A percentile compares a stretch with the other conserved stretches of the same genome.
These are phyloP conservation scores for Lepisosteus osseus DNA, from an alignment of 2,113 vertebrate species.

Conservation along the genomic window DNA sequence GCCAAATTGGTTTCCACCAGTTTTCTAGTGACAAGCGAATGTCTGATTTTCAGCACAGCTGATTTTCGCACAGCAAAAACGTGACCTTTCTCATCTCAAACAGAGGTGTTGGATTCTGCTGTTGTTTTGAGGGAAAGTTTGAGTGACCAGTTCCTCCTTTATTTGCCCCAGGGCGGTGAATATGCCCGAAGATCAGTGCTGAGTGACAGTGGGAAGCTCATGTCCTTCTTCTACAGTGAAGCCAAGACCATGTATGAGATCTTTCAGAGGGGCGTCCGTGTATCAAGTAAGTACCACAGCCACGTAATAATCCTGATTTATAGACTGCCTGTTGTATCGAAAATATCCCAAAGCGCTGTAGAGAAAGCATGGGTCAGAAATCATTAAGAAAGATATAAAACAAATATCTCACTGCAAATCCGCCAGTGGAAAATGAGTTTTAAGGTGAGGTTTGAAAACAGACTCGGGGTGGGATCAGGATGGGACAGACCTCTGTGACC, in stretches of 20 bases:
- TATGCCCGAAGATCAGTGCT: slow-evolving; percentile 72
- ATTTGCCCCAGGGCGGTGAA: slow-evolving; percentile 63
- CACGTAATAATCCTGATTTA: not conserved
- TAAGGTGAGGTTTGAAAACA: not conserved
- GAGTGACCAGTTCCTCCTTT: no score
- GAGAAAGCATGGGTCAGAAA: no score
- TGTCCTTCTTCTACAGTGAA: slow-evolving; percentile 76
- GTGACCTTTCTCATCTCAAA: no score
- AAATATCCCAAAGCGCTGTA: not conserved
- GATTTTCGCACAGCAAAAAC: no score
- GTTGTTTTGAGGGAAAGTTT: no score
- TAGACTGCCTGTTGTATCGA: not conserved
- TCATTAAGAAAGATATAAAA: no score
- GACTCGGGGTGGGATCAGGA: not conserved
- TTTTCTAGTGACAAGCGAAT: no score
- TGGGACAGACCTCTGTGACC: no score
- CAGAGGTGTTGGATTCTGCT: no score
- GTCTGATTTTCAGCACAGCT: no score
- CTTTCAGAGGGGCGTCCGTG: slow-evolving; percentile 78
- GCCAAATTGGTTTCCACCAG: no score
- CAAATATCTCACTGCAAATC: not conserved
- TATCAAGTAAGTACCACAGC: slow-evolving; percentile 78
- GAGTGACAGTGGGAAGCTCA: slow-evolving; percentile 56
- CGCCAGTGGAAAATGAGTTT: not conserved
- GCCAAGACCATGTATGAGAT: slow-evolving; percentile 79